Evolutionary conservation across 2,113 vertebrate genomes (phyloP).

Genomic region (Arvicanthis niloticus): DNA sequence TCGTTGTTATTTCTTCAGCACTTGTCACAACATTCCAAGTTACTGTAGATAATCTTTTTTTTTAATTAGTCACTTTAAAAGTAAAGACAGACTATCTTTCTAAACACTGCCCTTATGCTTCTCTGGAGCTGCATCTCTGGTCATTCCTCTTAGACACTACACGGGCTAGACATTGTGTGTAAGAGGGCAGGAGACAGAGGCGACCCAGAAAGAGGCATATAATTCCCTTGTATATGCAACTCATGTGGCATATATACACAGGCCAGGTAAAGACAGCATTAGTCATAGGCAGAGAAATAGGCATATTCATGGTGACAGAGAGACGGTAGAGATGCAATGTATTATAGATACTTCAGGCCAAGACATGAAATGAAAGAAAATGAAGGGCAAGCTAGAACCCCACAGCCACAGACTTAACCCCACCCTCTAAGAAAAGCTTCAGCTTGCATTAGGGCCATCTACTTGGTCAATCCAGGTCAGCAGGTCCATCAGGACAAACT

Average conservation of each 20-base stretch:
- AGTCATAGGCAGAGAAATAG: neutral
- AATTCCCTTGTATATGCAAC: neutral
- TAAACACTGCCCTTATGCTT: neutral
- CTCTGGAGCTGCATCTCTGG: neutral
- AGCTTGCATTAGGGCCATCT: neutral
- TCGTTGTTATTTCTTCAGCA: slow-evolving; percentile 37
- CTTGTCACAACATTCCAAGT: slow-evolving; percentile 41
- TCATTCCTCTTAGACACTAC: neutral
- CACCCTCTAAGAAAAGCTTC: neutral
- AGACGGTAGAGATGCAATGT: no score
- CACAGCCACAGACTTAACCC: neutral
- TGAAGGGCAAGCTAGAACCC: neutral
- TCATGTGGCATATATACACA: neutral
- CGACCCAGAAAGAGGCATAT: neutral
- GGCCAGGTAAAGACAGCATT: neutral
- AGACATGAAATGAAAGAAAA: neutral
- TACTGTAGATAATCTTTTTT: neutral
- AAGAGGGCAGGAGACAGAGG: neutral
- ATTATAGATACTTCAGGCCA: neutral
- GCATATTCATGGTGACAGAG: neutral
- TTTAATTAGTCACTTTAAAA: neutral
- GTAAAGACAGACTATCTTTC: neutral
- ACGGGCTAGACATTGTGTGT: neutral
- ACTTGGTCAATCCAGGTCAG: neutral
- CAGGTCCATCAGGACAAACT: neutral